Base-by-base conservation (phyloP, 2,113 vertebrate species). In the Carassius carassius region DNA sequence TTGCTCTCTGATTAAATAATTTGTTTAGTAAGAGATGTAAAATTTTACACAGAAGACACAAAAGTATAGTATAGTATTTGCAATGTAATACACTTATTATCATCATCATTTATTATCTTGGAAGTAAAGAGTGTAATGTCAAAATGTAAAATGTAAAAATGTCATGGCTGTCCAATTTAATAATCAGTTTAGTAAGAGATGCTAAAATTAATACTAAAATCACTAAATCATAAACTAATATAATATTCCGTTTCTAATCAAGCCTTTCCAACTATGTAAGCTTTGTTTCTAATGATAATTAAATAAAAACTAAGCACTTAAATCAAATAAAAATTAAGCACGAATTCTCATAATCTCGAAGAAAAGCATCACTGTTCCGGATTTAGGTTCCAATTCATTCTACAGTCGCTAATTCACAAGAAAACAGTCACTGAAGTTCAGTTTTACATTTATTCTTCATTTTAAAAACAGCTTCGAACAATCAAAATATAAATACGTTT, bases 401-500 rank as follows among this genome's bases (percentile, higher is more conserved):
- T 19, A 37, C 17, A 5, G 19, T 23, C 12, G 2, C 21, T 47
- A 1, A 47, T 25, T 73, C n/a, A 83, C 1, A 3, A 82, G 44
- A 78, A 23, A 51, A 54, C 25, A 7, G 17, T 56, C 58, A 17
- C 8, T 19, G 37, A 78, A 17, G 63, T 54, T 84, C 77, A 84
- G 82, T 25, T 16, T 72, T 79, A 78, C 63, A 72, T 85, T 94
- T 85, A 86, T 91, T 84, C 77, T 41, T 92, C 89, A 91, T 90
- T 93, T 92, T 92, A 93, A 93, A 95, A 94, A 93, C 86, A 0
- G 78, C 88, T 88, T 85, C 86, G 85, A 88, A 93, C 90, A 91
- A 91, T 93, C 91, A 92, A 93, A 94, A 94, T 94, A 95, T 94
- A 95, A 93, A 94, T 94, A 95, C 90, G 90, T 91, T 60, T 92